Percentiles rank a stretch among this genome's conserved stretches.
Conservation (phyloP, 2,797 vertebrate species). For the Pteropus rufus region DNA sequence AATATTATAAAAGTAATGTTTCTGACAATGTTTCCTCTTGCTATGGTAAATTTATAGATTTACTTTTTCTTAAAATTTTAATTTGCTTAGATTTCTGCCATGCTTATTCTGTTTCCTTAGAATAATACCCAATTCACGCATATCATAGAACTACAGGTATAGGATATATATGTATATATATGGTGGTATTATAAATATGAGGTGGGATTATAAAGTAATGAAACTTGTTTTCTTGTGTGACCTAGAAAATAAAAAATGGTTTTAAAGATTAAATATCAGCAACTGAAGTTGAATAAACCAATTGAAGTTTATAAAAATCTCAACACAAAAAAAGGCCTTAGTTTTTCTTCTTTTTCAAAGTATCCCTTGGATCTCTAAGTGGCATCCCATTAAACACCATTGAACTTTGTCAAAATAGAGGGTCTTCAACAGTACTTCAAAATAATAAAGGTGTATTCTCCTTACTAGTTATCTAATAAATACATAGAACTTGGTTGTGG, state of each 20-base stretch:
- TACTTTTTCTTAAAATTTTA: slow-evolving; percentile 19
- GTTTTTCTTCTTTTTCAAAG: slow-evolving; percentile 4
- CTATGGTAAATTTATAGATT: neutral
- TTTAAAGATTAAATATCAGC: slow-evolving; percentile 24
- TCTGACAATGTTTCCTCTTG: neutral
- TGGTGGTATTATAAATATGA: neutral
- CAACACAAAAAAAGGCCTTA: neutral
- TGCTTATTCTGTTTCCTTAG: slow-evolving; percentile 25
- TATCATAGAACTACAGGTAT: neutral
- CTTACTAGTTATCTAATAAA: neutral
- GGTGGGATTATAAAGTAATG: neutral
- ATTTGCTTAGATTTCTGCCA: neutral
- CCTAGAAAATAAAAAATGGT: neutral
- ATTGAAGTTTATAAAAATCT: neutral
- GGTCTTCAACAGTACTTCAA: neutral
- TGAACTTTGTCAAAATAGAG: slow-evolving; percentile 17
- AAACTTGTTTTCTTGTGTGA: neutral
- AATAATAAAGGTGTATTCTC: slow-evolving; percentile 7
- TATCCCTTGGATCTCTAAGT: neutral
- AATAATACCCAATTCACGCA: neutral
- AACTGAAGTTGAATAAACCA: slow-evolving; percentile 25
- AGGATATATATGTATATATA: neutral
- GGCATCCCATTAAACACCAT: neutral
- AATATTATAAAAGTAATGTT: neutral
- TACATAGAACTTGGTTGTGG: neutral